A percentile compares a stretch with the other conserved stretches of the same genome.
These are phyloP conservation scores for Limnodromus scolopaceus DNA, from an alignment of 2,797 vertebrate species.

Conservation along the genomic window DNA sequence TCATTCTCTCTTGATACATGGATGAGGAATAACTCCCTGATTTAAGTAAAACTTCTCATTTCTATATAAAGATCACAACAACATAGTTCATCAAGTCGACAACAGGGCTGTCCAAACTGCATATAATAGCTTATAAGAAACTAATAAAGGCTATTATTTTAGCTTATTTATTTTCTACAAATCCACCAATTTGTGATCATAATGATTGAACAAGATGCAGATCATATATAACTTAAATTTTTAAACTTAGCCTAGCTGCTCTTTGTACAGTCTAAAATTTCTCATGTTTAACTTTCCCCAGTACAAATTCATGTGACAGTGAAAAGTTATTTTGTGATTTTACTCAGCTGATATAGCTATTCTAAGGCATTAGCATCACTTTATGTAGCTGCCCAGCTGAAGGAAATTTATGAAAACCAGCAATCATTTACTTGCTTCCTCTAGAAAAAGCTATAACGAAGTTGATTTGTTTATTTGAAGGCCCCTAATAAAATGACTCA, in stretches of 20 bases:
- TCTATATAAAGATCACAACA: conserved; percentile 46
- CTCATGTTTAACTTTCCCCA: background rate
- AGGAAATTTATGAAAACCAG: conserved; percentile 2
- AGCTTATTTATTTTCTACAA: background rate
- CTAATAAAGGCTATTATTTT: background rate
- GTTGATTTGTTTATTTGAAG: conserved; percentile 12
- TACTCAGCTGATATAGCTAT: background rate
- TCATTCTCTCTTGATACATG: conserved; percentile 48
- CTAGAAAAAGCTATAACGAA: background rate
- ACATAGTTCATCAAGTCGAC: conserved; percentile 46
- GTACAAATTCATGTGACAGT: background rate
- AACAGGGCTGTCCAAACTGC: background rate
- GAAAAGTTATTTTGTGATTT: conserved; percentile 24
- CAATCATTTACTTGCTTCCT: background rate
- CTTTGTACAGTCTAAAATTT: background rate
- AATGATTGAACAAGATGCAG: background rate
- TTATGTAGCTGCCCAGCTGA: background rate
- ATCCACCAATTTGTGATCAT: background rate
- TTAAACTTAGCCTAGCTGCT: background rate
- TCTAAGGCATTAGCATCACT: background rate
- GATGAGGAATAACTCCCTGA: conserved; percentile 28
- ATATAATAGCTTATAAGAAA: background rate
- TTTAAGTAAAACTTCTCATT: conserved; percentile 60
- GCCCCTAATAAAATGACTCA: background rate
- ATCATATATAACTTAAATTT: background rate